Conservation (phyloP, 2,797 vertebrate species). For the Brachyrhaphis roseni region DNA sequence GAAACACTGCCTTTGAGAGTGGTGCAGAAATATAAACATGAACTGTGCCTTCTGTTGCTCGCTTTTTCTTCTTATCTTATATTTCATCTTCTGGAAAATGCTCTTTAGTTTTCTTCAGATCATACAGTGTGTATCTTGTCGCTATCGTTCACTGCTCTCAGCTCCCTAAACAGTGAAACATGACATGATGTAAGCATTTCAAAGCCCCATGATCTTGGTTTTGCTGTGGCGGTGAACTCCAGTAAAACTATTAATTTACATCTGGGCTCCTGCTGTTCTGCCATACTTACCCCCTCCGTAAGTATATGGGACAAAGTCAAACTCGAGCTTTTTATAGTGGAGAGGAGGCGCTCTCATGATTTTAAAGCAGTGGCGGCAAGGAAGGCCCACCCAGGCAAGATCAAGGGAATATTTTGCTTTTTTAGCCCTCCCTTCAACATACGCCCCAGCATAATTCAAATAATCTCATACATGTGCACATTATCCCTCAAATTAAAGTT, state of each 20-base stretch:
- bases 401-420: constrained; percentile 68
- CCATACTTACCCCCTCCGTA: constrained; percentile 69
- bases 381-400: constrained; percentile 77
- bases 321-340: constrained; percentile 72
- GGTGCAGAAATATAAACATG: constrained; percentile 26
- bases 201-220: constrained; percentile 47
- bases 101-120: constrained; percentile 8
- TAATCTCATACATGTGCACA: constrained; percentile 76
- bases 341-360: constrained; percentile 56
- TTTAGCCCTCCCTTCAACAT: constrained; percentile 58
- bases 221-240: constrained; percentile 66
- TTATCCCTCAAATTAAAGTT: constrained; percentile 81
- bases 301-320: constrained; percentile 67
- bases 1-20: constrained; percentile 18
- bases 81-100: neutral
- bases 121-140: constrained; percentile 16
- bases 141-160: constrained; percentile 12
- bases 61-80: constrained; percentile 13
- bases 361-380: constrained; percentile 65
- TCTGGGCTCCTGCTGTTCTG: constrained; percentile 50
- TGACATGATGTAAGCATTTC: constrained; percentile 53
- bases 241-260: constrained; percentile 75
- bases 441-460: constrained; percentile 79
- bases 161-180: constrained; percentile 38
- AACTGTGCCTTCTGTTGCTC: constrained; percentile 10